Evolutionary conservation across 2,888 invertebrate species (phyloP).

Genomic region (Agelastica alni): DNA sequence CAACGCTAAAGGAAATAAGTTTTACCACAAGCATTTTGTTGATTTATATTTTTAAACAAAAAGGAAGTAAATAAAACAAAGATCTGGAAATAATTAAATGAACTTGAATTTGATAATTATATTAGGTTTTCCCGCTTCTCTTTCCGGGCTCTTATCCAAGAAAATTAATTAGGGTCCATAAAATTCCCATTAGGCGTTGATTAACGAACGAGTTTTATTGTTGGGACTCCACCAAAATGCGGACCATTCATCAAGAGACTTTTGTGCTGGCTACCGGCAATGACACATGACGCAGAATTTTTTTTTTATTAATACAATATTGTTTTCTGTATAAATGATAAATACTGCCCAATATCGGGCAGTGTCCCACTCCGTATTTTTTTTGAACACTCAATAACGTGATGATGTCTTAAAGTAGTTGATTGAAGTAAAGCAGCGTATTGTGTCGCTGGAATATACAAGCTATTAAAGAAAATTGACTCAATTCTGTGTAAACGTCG

Average conservation of each 20-base stretch:
- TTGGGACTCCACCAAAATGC: slow-evolving; percentile 3
- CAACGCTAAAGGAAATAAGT: too few species aligned
- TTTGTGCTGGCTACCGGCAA: too few species aligned
- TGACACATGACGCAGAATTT: too few species aligned
- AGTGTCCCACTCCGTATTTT: too few species aligned
- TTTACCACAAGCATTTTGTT: too few species aligned
- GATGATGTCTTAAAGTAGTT: background rate
- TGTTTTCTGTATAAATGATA: too few species aligned
- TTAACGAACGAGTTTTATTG: slow-evolving; percentile 19
- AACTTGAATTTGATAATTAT: slow-evolving; percentile 15
- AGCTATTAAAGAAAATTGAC: slow-evolving; percentile 10
- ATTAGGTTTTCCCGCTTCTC: slow-evolving; percentile 5
- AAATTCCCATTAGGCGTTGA: slow-evolving; percentile 22
- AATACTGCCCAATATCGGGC: too few species aligned
- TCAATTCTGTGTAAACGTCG: slow-evolving; percentile 10
- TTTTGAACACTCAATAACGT: too few species aligned
- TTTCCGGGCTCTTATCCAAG: slow-evolving; percentile 16
- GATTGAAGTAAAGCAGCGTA: background rate
- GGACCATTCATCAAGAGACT: slow-evolving; percentile 22
- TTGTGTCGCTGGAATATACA: background rate
- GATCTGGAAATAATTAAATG: slow-evolving; percentile 19
- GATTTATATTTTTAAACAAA: too few species aligned
- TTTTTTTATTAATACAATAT: too few species aligned
- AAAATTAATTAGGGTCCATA: slow-evolving; percentile 24
- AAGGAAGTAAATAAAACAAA: too few species aligned